These are phyloP conservation scores for Hypomecis atomaria DNA, from an alignment of 2,888 invertebrate species.

Conservation along the genomic window DNA sequence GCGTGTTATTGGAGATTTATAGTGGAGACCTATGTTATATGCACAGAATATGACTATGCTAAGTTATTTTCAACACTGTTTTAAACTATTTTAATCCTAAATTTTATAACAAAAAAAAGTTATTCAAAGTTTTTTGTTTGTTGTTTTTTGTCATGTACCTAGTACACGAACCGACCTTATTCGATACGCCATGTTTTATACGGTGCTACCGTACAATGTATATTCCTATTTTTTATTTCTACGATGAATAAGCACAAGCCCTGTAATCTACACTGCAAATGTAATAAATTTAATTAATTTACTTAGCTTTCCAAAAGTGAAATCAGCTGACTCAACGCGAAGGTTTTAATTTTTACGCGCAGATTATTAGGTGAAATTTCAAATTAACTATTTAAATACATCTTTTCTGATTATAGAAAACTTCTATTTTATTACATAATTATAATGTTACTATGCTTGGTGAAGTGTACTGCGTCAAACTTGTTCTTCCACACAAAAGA, in stretches of 20 bases:
- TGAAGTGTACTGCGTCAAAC: neutral
- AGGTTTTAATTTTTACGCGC: conserved; percentile 28
- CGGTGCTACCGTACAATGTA: too few relatives aligned
- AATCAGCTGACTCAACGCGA: conserved; percentile 31
- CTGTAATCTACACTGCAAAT: conserved; percentile 15
- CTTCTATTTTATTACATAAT: neutral
- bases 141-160: too few relatives aligned
- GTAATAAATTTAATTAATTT: neutral
- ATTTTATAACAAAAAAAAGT: too few relatives aligned
- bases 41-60: too few relatives aligned
- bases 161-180: too few relatives aligned
- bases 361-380: conserved; percentile 39
- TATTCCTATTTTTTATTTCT: too few relatives aligned
- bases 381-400: conserved; percentile 11
- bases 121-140: too few relatives aligned
- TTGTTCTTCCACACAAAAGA: conserved; percentile 48
- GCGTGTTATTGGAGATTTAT: too few relatives aligned
- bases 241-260: conserved; percentile 25
- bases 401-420: conserved; percentile 4
- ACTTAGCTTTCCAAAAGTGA: conserved; percentile 45
- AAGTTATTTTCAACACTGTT: too few relatives aligned
- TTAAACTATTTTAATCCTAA: too few relatives aligned
- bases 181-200: too few relatives aligned
- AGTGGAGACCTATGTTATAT: too few relatives aligned
- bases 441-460: neutral